phyloP scores from a whole-genome alignment of 2,113 vertebrate genomes.

The Anguilla rostrata region DNA sequence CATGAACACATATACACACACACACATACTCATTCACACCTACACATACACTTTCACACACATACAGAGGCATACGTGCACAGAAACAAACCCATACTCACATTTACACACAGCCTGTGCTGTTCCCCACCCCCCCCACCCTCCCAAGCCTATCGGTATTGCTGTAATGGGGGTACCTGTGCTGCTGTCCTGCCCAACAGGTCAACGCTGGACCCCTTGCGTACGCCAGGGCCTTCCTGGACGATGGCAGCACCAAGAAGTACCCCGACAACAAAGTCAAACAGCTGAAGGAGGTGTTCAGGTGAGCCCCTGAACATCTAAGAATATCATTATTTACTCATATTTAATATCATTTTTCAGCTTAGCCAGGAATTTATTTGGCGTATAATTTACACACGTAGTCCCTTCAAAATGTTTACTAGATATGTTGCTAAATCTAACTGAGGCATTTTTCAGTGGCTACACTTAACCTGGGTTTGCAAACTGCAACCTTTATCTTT shows the following conservation, averaged over 20 bases:
- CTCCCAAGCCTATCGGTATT: neutral
- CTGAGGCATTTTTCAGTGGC: neutral
- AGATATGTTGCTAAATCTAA: neutral
- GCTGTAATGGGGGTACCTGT: neutral
- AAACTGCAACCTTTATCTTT: no score
- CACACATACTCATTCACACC: neutral
- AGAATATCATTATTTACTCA: neutral
- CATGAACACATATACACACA: neutral
- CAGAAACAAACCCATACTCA: neutral
- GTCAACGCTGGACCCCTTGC: conserved; percentile 95
- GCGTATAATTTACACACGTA: neutral
- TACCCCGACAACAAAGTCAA: conserved; percentile 98
- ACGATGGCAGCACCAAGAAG: conserved; percentile 87
- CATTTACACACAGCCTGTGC: neutral
- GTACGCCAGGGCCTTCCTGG: conserved; percentile 94
- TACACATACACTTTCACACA: neutral
- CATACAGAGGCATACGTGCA: neutral
- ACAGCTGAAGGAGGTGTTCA: conserved; percentile 94
- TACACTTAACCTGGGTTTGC: no score
- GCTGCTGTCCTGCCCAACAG: conserved; percentile 56
- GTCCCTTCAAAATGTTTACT: neutral
- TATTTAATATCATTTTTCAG: neutral
- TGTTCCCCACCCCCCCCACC: neutral
- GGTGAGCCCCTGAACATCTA: conserved; percentile 65
- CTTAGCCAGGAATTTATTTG: neutral